These are phyloP conservation scores for Callipepla californica DNA, from an alignment of 2,113 vertebrate genomes.

Conservation along the genomic window DNA sequence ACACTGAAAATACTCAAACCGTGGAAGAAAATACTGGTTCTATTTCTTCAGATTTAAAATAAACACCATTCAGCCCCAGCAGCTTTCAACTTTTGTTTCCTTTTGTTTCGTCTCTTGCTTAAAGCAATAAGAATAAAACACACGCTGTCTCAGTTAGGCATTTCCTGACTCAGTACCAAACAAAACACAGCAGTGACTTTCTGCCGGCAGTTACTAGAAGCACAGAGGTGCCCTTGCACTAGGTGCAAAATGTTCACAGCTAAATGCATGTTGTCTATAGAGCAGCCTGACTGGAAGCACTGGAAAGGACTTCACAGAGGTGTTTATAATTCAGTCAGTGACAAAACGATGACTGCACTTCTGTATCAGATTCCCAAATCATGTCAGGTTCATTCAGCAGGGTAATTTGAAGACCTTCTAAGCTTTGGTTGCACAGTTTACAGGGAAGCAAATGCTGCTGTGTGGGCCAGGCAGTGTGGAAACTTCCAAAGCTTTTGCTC, in stretches of 20 bases:
- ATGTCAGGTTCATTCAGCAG: background rate
- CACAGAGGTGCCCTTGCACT: background rate
- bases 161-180: background rate
- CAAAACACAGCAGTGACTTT: background rate
- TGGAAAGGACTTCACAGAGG: background rate
- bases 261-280: background rate
- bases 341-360: background rate
- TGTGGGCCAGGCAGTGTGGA: fast-evolving
- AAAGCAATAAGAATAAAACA: background rate
- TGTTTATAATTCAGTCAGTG: background rate
- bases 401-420: background rate
- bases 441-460: background rate
- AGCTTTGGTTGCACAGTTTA: background rate
- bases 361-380: background rate
- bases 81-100: background rate
- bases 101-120: constrained; percentile 48
- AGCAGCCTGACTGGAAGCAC: background rate
- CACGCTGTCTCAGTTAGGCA: background rate
- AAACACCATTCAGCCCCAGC: background rate
- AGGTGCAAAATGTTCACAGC: background rate
- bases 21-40: background rate
- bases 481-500: background rate
- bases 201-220: background rate
- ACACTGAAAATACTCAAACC: background rate
- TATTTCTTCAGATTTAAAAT: constrained; percentile 18